Percentiles rank a stretch among this genome's conserved stretches.
phyloP scores from a whole-genome alignment of 2,797 vertebrate genomes.

The Atherinosoma microstoma region DNA sequence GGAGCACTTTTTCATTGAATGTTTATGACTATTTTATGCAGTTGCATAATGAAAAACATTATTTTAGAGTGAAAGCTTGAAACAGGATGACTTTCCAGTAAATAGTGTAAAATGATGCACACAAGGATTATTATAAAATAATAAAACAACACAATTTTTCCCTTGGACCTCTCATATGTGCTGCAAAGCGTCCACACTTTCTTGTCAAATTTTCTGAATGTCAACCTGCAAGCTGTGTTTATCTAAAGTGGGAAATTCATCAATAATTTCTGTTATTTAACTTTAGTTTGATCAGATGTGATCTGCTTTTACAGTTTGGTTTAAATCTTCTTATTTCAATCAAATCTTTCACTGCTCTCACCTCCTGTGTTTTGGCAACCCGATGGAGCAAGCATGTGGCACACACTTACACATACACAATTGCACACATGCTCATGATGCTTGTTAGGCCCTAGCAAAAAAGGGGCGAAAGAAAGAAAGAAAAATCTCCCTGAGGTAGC shows the following conservation, averaged over 20 bases:
- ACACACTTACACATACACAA: conserved; percentile 45
- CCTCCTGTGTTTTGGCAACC: conserved; percentile 34
- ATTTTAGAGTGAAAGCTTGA: not conserved
- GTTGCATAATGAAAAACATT: too few species aligned
- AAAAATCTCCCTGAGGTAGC: conserved; percentile 56
- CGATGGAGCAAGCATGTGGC: conserved; percentile 21
- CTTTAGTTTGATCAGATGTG: not conserved
- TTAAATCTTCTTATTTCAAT: conserved; percentile 17
- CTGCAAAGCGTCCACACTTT: not conserved
- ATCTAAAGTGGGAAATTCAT: not conserved
- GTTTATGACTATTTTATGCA: too few species aligned
- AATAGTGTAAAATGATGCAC: not conserved
- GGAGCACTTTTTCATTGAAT: too few species aligned
- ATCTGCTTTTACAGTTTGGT: conserved; percentile 3
- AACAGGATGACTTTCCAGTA: not conserved
- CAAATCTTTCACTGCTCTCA: conserved; percentile 42
- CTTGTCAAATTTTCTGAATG: not conserved
- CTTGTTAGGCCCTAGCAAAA: conserved; percentile 62
- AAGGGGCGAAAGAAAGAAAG: conserved; percentile 15
- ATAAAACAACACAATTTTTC: not conserved
- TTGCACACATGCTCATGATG: conserved; percentile 21
- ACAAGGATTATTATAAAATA: not conserved
- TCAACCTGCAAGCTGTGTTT: not conserved
- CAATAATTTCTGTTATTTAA: not conserved
- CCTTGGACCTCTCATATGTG: not conserved